Evolutionary conservation across 2,888 invertebrate genomes (phyloP), one percentile per base, ranked within the genome.

Genomic region (Tetropium fuscum): DNA sequence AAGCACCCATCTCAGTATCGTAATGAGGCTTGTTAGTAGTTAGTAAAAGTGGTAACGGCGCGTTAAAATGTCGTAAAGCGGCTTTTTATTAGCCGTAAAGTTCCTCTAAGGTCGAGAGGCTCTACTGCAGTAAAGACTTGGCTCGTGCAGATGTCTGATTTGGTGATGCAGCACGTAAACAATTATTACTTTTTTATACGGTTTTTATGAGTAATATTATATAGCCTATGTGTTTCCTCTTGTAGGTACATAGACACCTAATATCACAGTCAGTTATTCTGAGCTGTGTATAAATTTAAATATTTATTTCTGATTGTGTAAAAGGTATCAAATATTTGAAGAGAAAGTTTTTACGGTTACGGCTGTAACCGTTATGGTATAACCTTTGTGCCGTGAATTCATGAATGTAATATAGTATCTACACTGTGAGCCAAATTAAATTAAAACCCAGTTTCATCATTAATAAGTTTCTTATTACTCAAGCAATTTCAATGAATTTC

Each of bases 41-140:
- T 80, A 79, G 78, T 79, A 78, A 79, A 78, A 80, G 80, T 80
- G 78, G 79, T 79, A 78, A 80, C 77, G 79, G 77, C 75, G 74
- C 78, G 79, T 80, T 80, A 80, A 80, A 81, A 80, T 77, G 80
- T 78, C 79, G 78, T 81, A 80, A 81, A 80, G 76, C 78, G 77
- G 78, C 78, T 79, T 80, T 81, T 81, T 81, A 81, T 80, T 78
- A 79, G 77, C 77, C 78, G 79, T 80, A 78, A 80, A 80, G 75
- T 72, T 80, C 76, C 78, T 73, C 72, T 74, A 65, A 68, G 66
- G 63, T 65, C 67, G 74, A 77, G 77, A 76, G 76, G 76, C 74
- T 72, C 76, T 59, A 57, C 36, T 48, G 36, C 41, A 45, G 32
- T 43, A 60, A 66, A 61, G 65, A 66, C 67, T 73, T 68, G 69